phyloP scores from a whole-genome alignment of 1,140 invertebrate genomes.

The Hycleus cichorii region DNA sequence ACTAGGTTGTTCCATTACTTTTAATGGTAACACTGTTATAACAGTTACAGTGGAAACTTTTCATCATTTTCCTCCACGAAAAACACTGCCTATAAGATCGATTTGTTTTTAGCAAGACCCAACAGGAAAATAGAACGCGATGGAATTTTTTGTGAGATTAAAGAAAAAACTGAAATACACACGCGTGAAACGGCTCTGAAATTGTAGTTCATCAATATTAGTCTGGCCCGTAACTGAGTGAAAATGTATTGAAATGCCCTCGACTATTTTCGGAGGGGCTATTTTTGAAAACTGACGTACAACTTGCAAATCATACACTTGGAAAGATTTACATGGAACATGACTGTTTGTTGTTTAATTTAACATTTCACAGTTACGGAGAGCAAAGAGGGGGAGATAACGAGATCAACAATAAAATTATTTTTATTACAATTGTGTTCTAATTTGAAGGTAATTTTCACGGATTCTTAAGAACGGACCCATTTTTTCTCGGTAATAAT shows the following conservation, averaged over 20 bases:
- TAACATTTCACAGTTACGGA: background rate
- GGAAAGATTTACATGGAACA: background rate
- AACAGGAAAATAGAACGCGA: background rate
- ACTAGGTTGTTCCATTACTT: conserved; percentile 6
- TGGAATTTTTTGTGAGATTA: background rate
- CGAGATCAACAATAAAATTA: too few species aligned
- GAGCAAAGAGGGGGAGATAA: background rate
- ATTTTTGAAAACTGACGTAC: conserved; percentile 25
- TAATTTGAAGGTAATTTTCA: too few species aligned
- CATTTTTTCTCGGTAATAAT: too few species aligned
- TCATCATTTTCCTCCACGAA: too few species aligned
- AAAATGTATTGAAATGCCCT: conserved; percentile 1
- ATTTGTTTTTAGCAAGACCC: background rate
- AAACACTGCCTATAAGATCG: background rate
- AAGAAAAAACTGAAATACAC: conserved; percentile 4
- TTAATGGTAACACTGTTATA: background rate
- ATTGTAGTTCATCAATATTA: conserved; percentile 15
- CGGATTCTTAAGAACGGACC: too few species aligned
- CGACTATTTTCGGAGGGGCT: conserved; percentile 20
- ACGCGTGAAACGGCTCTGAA: conserved; percentile 20
- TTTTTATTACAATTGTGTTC: too few species aligned
- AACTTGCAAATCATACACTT: conserved; percentile 9
- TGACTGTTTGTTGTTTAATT: background rate
- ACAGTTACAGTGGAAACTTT: background rate
- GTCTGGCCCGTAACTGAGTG: conserved; percentile 17